Evolutionary conservation across 2,797 vertebrate genomes (phyloP), one percentile per base, ranked within the genome.

Genomic region (Phoxinus dragarum): DNA sequence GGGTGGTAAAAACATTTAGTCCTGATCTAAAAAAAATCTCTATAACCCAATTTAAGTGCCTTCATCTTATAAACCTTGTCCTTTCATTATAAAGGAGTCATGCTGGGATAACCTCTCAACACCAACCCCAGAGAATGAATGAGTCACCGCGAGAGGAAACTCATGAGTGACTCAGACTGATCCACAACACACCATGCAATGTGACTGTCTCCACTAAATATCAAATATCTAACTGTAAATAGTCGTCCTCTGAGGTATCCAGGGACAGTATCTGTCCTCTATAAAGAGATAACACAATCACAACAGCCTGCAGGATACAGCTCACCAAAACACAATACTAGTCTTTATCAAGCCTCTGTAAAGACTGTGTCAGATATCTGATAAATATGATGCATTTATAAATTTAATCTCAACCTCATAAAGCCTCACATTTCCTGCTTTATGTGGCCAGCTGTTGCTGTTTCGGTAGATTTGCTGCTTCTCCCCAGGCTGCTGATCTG

Each of bases 181-280:
- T 23, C 38, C 64, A 34, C 64, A 34, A 17, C 64, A 34, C 14
- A 8, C 61, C 31, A 34, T 12, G 11, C 74, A n/a, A 9, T 64
- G 75, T 56, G 54, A 40, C 75, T 59, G 34, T 78, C 40, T 66
- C 59, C 69, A 64, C 7, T 82, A 6, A 73, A 82, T 73, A 75
- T 83, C 71, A 67, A 54, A 84, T 76, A 77, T 68, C 61, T 42
- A 23, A 36, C 71, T 66, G 81, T 83, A 74, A 64, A 83, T 66
- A 66, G 42, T 34, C 2, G 9, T 73, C 80, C 68, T 82, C 52
- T 23, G 68, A 34, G 52, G 54, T 49, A 40, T 59, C 23, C n/a
- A 71, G 49, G 23, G 36, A 81, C 67, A 40, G 36, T 47, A 72
- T 47, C 61, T 67, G 44, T 73, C 27, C 73, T 76, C 72, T 83